A percentile compares a stretch with the other conserved stretches of the same genome.
These are phyloP conservation scores for Glossosoma conforme DNA, from an alignment of 1,140 invertebrate genomes.

Conservation along the genomic window DNA sequence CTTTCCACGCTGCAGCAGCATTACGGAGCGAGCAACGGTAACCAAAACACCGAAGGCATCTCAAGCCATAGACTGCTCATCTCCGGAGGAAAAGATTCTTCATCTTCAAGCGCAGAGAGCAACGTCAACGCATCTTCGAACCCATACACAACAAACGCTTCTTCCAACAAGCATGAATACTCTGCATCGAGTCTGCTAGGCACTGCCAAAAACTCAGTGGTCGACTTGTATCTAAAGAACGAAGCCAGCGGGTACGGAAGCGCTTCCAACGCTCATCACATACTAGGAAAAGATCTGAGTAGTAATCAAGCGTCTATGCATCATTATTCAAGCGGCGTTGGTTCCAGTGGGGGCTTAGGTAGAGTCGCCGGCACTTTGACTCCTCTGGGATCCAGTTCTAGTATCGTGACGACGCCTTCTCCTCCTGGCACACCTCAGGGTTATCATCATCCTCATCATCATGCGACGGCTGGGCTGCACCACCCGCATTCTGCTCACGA, in stretches of 20 bases:
- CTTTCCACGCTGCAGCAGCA: conserved; percentile 38
- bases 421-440: conserved; percentile 57
- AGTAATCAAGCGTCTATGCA: conserved; percentile 8
- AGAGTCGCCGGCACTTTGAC: conserved; percentile 49
- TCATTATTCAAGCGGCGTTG: too few species aligned
- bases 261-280: conserved; percentile 1
- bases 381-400: conserved; percentile 58
- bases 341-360: too few species aligned
- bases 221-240: conserved; percentile 26
- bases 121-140: conserved; percentile 6
- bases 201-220: conserved; percentile 16
- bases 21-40: conserved; percentile 34
- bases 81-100: conserved; percentile 43
- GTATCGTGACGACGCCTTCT: conserved; percentile 60
- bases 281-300: too few species aligned
- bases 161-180: conserved; percentile 22
- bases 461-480: conserved; percentile 8
- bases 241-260: conserved; percentile 20
- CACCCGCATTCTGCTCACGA: conserved; percentile 35
- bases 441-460: conserved; percentile 36
- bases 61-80: conserved; percentile 31
- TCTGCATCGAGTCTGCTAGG: too few species aligned
- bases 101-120: conserved; percentile 36
- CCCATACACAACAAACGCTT: too few species aligned
- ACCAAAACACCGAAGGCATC: conserved; percentile 35